These are phyloP conservation scores for Cartodere bifasciata DNA, from an alignment of 2,888 invertebrate species.

Conservation along the genomic window DNA sequence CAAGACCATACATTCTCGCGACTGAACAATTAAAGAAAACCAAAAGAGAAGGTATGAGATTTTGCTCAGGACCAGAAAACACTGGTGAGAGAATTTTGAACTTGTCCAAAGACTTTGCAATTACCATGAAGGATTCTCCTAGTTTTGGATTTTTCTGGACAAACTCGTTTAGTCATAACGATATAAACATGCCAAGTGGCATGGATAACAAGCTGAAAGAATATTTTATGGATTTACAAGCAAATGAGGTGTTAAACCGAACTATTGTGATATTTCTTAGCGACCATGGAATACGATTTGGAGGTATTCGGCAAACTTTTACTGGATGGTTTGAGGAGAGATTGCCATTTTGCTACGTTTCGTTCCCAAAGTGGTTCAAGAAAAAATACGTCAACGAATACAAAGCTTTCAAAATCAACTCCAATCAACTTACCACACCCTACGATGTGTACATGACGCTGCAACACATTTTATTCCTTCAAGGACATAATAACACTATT, in stretches of 20 bases:
- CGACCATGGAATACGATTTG: slow-evolving; percentile 68
- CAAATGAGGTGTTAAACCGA: slow-evolving; percentile 48
- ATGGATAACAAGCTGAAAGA: slow-evolving; percentile 50
- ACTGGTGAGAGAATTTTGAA: slow-evolving; percentile 58
- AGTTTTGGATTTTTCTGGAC: slow-evolving; percentile 72
- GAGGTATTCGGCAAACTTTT: slow-evolving; percentile 49
- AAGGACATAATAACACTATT: slow-evolving; percentile 29
- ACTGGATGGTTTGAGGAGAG: slow-evolving; percentile 70
- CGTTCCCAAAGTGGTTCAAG: slow-evolving; percentile 50
- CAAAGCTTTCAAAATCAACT: slow-evolving; percentile 45
- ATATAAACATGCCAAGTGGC: slow-evolving; percentile 50
- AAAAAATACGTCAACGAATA: slow-evolving; percentile 41
- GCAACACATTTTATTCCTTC: slow-evolving; percentile 45
- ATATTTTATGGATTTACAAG: slow-evolving; percentile 45
- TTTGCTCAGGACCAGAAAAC: slow-evolving; percentile 47
- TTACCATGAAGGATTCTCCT: slow-evolving; percentile 45
- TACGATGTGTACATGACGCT: slow-evolving; percentile 65
- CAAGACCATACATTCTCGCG: slow-evolving; percentile 58
- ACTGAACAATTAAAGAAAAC: slow-evolving; percentile 45
- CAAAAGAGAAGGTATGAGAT: slow-evolving; percentile 39
- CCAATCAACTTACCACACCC: slow-evolving; percentile 55
- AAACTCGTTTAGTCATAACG: slow-evolving; percentile 62
- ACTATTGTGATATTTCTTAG: slow-evolving; percentile 61
- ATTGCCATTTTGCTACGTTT: slow-evolving; percentile 59
- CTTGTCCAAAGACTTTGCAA: slow-evolving; percentile 53